A percentile compares a stretch with the other conserved stretches of the same genome.
phyloP scores from a whole-genome alignment of 2,797 vertebrate genomes.

The Catamblyrhynchus diadema region DNA sequence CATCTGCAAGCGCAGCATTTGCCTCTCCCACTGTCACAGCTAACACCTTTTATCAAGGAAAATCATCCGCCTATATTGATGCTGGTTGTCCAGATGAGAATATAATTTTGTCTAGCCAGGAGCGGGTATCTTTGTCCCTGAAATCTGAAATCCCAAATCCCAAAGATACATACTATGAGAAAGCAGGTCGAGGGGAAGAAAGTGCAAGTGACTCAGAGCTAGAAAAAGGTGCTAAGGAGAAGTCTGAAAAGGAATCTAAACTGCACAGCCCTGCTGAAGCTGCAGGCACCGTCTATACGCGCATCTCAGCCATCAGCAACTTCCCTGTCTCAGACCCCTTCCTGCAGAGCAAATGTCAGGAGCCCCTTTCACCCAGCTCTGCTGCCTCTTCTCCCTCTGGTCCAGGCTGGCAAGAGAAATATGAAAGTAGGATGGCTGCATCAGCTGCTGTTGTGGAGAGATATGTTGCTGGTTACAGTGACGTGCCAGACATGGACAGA shows the following conservation, averaged over 20 bases:
- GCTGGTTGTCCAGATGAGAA: conserved; percentile 72
- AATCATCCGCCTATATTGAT: conserved; percentile 12
- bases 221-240: conserved; percentile 91
- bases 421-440: not conserved
- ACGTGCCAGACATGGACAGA: not conserved
- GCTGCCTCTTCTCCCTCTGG: not conserved
- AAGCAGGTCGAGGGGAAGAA: conserved; percentile 75
- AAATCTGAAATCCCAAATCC: conserved; percentile 44
- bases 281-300: not conserved
- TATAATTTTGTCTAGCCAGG: conserved; percentile 65
- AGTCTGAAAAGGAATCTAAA: conserved; percentile 85
- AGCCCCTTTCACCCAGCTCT: not conserved
- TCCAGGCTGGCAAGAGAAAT: not conserved
- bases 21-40: not conserved
- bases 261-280: conserved; percentile 5
- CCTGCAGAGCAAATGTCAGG: not conserved
- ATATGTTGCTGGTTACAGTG: not conserved
- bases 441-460: not conserved
- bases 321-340: not conserved
- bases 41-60: not conserved
- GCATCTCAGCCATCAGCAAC: conserved; percentile 56
- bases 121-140: conserved; percentile 55
- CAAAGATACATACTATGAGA: conserved; percentile 64
- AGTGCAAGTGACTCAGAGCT: conserved; percentile 80
- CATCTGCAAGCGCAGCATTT: not conserved